Percentiles rank a stretch among this genome's conserved stretches.
phyloP scores from a whole-genome alignment of 2,113 vertebrate species.

The Plestiodon gilberti region DNA sequence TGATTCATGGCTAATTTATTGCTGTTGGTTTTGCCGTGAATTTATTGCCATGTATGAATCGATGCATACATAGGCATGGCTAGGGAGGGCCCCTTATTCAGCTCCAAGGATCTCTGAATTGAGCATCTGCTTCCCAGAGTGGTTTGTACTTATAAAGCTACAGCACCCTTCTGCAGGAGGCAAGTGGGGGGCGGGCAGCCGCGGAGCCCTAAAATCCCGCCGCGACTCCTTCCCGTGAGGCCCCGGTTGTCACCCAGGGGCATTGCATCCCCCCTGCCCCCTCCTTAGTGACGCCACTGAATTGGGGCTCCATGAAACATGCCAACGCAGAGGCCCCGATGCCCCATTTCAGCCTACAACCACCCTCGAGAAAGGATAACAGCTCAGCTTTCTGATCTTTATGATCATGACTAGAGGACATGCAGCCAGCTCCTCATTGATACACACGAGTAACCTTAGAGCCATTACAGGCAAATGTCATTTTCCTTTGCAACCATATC shows the following conservation, averaged over 20 bases:
- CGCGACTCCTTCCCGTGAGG: too few relatives aligned
- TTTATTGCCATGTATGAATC: not conserved
- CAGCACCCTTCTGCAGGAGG: too few relatives aligned
- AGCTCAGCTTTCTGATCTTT: not conserved
- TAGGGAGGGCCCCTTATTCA: not conserved
- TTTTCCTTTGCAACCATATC: not conserved
- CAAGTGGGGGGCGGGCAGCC: too few relatives aligned
- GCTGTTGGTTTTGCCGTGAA: too few relatives aligned
- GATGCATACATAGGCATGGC: too few relatives aligned
- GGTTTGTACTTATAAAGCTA: not conserved
- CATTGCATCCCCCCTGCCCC: too few relatives aligned
- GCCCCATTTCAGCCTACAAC: not conserved
- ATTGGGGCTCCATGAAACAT: too few relatives aligned
- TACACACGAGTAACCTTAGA: not conserved
- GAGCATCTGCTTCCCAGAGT: not conserved
- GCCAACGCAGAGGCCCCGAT: not conserved
- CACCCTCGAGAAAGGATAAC: rapidly evolving
- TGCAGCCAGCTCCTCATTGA: not conserved
- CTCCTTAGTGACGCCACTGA: too few relatives aligned
- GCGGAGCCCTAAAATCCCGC: too few relatives aligned
- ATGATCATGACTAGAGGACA: not conserved
- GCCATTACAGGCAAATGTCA: too few relatives aligned
- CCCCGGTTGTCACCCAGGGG: too few relatives aligned
- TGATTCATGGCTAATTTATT: too few relatives aligned
- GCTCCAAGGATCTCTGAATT: not conserved